Evolutionary conservation across 2,113 vertebrate genomes (phyloP).

Genomic region (Propithecus coquereli): DNA sequence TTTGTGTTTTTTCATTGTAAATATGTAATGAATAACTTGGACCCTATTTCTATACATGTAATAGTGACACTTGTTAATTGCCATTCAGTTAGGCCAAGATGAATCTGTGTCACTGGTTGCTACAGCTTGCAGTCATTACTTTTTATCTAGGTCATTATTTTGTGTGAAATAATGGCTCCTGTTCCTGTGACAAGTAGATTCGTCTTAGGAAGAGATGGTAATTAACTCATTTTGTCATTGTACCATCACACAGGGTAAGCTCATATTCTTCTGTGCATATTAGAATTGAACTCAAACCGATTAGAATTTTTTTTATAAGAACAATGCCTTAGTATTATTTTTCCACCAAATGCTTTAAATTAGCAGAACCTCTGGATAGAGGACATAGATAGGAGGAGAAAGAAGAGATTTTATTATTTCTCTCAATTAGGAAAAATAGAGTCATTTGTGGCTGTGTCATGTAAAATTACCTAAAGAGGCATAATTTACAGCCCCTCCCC

Average conservation of each 20-base stretch:
- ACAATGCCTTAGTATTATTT: slow-evolving; percentile 39
- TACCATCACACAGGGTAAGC: neutral
- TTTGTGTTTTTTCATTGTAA: neutral
- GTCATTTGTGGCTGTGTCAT: neutral
- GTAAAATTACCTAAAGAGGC: neutral
- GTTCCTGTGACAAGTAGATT: slow-evolving; percentile 28
- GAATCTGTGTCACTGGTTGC: slow-evolving; percentile 26
- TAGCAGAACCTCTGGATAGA: slow-evolving; percentile 36
- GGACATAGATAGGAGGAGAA: neutral
- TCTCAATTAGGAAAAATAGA: slow-evolving; percentile 34
- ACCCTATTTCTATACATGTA: neutral
- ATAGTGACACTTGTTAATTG: slow-evolving; percentile 57
- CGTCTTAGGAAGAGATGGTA: slow-evolving; percentile 38
- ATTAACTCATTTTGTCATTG: slow-evolving; percentile 57
- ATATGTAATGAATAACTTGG: neutral
- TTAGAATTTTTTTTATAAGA: slow-evolving; percentile 18
- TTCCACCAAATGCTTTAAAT: slow-evolving; percentile 48
- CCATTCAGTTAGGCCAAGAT: slow-evolving; percentile 36
- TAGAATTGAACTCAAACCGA: slow-evolving; percentile 46
- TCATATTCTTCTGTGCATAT: neutral
- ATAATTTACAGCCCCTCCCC: neutral
- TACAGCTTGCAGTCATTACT: slow-evolving; percentile 7
- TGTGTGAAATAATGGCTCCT: slow-evolving; percentile 60
- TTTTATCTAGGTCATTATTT: slow-evolving; percentile 64
- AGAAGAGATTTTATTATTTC: neutral